These are phyloP conservation scores for Galemys pyrenaicus DNA, from an alignment of 2,113 vertebrate genomes.

Conservation along the genomic window DNA sequence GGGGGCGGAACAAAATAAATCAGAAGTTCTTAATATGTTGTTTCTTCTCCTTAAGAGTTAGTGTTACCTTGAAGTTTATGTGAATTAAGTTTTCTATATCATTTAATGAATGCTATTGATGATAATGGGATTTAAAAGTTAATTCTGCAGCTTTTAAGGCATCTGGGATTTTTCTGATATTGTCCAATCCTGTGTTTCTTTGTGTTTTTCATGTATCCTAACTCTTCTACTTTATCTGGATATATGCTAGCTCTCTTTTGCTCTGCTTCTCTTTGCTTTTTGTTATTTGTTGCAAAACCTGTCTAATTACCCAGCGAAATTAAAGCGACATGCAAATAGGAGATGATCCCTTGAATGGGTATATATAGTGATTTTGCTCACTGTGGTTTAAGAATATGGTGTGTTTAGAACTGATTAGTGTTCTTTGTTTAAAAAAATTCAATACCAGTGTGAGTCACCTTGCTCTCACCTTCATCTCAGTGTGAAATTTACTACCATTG, in stretches of 20 bases:
- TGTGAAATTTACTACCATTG: constrained; percentile 77
- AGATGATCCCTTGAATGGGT: constrained; percentile 46
- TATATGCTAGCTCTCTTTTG: constrained; percentile 42
- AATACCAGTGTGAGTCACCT: constrained; percentile 70
- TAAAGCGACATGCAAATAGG: constrained; percentile 43
- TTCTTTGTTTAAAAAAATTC: constrained; percentile 72
- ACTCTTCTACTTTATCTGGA: neutral
- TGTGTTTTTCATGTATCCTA: neutral
- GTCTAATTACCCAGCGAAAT: neutral
- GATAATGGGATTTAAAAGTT: constrained; percentile 55
- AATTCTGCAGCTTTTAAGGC: constrained; percentile 26
- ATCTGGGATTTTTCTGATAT: constrained; percentile 25
- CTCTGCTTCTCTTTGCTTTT: constrained; percentile 51
- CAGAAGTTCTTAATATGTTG: neutral
- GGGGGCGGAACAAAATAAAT: constrained; percentile 34
- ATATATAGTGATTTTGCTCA: constrained; percentile 84
- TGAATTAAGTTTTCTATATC: constrained; percentile 55
- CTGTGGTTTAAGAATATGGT: constrained; percentile 88
- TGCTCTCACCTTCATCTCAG: constrained; percentile 81
- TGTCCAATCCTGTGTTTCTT: neutral
- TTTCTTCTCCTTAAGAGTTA: constrained; percentile 49
- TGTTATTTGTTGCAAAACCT: constrained; percentile 47
- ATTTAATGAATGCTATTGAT: constrained; percentile 26
- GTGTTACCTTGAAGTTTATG: constrained; percentile 23
- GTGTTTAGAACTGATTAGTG: constrained; percentile 59